These are phyloP conservation scores for Choreutis nemorana DNA, from an alignment of 2,888 invertebrate genomes.

Conservation along the genomic window DNA sequence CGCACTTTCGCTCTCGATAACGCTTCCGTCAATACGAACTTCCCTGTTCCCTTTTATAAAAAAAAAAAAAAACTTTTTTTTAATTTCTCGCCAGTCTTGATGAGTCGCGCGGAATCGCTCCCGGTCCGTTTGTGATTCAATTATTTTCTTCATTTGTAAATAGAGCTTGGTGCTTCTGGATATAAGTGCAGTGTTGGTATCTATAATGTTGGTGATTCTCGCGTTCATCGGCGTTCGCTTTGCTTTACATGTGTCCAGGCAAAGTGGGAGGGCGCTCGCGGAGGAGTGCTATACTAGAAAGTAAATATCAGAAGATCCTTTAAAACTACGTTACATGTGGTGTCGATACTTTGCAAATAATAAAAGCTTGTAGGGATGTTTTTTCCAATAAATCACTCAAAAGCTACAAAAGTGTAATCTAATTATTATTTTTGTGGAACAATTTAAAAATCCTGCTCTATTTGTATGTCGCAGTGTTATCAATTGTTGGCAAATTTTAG, in stretches of 20 bases:
- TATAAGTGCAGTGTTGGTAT: too few relatives aligned
- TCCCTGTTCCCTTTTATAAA: conserved; percentile 14
- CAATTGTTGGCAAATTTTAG: too few relatives aligned
- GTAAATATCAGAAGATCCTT: conserved; percentile 24
- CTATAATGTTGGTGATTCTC: conserved; percentile 57
- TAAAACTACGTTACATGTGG: conserved; percentile 19
- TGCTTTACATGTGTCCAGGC: conserved; percentile 54
- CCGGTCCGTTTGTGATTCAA: conserved; percentile 2
- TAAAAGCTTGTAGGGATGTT: background rate
- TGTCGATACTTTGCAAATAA: conserved; percentile 8
- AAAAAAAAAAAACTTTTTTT: too few relatives aligned
- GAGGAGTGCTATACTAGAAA: conserved; percentile 61
- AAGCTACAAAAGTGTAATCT: too few relatives aligned
- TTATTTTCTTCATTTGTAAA: background rate
- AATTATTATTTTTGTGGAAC: too few relatives aligned
- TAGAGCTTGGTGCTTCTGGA: too few relatives aligned
- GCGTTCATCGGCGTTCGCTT: conserved; percentile 56
- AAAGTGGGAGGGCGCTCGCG: conserved; percentile 49
- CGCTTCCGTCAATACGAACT: conserved; percentile 26
- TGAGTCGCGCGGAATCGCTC: background rate
- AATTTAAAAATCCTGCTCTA: too few relatives aligned
- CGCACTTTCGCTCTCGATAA: conserved; percentile 54
- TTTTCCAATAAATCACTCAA: too few relatives aligned
- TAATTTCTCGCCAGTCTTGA: background rate
- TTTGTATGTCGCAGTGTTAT: too few relatives aligned